Base-by-base conservation (phyloP, 2,113 vertebrate genomes). In the Muntiacus muntjak region DNA sequence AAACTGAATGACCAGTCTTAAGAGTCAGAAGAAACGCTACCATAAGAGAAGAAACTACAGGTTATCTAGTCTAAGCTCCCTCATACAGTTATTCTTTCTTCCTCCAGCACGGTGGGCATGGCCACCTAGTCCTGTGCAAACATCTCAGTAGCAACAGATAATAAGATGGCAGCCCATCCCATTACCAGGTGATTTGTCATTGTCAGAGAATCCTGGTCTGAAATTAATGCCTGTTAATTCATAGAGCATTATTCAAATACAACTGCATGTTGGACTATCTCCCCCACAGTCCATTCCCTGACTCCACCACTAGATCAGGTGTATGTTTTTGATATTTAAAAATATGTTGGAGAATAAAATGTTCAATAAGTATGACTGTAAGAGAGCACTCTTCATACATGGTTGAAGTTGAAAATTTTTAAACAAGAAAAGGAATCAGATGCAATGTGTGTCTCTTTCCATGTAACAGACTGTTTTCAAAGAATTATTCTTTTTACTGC, bases 181-280 rank as follows among this genome's bases (percentile, higher is more conserved):
- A 16, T 74, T 87, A 58, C 71, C 64, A 95, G 28, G 92, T 79
- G 84, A 52, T 15, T 84, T 95, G 52, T 43, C 36, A 89, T 71
- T 92, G 43, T 91, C 78, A 64, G 87, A 82, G 71, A 97, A 94
- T 94, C 74, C 54, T 78, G 28, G 91, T 67, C 58, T 95, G 90
- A 96, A 95, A 76, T 97, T 86, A 94, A 43, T 85, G 86, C 58
- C 60, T 71, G 6, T 55, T 96, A 78, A 91, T 95, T 92, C 45
- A 88, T 55, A 84, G n/a, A 74, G 5, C 60, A 52, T 92, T 74
- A 79, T 84, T 95, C 90, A 23, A 52, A 3, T 86, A 90, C 2
- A 92, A 30, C 8, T 43, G 14, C 1, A 12, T 79, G 8, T 71
- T 91, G 50, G 21, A 5, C 54, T 40, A 1, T 97, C 93, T 89